Evolutionary conservation across 2,888 invertebrate genomes (phyloP), one percentile per base, ranked within the genome.

Genomic region (Halocaridina rubra): DNA sequence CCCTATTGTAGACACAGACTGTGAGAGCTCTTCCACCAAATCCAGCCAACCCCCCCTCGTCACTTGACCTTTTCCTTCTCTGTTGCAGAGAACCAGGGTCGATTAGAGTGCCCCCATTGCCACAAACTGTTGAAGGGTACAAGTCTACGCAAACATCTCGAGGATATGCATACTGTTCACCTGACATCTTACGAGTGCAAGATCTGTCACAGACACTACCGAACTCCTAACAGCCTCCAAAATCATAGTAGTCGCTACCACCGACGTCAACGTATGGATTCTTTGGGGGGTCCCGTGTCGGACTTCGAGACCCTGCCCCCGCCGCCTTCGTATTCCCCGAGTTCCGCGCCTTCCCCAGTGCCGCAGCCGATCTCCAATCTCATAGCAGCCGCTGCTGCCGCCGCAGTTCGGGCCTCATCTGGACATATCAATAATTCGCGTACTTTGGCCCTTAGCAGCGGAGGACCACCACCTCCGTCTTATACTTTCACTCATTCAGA

Each of bases 181-280:
- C 81, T 84, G 84, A 82, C 80, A 57, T 69, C 85, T 76, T 88
- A 88, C 72, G 76, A 77, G 64, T 88, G 87, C 85, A 59, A 77
- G 71, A 76, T 86, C 46, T 96, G 96, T 91, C 96, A 96, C 91
- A 94, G 96, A 90, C 93, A 95, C 90, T 96, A 96, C 92, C 94
- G 96, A 91, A 96, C 96, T 90, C 96, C 96, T 93, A 96, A 96
- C 93, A 96, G 96, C 89, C 93, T 96, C 90, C 96, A 96, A 89
- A 96, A 96, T 91, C 96, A 96, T 93, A 96, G 96, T 93, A 96
- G 96, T 91, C 94, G 96, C 89, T 96, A 96, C 93, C 96, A 96
- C 92, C 94, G 96, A 89, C 96, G 96, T 91, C 84, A 78, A n/a
- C 78, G 84, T 2, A 22, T 59, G 27, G 69, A 59, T 5, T 27